Evolutionary conservation across 2,888 invertebrate genomes (phyloP), one percentile per base, ranked within the genome.

Genomic region (Tyria jacobaeae): DNA sequence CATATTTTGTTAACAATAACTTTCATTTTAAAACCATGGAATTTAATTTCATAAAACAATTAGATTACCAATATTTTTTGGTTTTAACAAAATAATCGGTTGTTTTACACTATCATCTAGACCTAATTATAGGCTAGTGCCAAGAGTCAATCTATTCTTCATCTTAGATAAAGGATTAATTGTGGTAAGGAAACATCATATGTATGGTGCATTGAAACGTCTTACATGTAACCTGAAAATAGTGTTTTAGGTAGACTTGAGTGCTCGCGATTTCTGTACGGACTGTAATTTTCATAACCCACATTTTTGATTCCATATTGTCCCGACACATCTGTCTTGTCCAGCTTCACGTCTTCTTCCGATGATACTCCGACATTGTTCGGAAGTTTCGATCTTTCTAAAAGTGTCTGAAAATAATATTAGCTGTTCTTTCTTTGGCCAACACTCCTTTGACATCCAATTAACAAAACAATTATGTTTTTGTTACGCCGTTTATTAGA

Each of bases 351-450:
- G 39, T 12, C 54, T 27, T 17, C n/a, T 12, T 55, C 44, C 21
- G 17, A 21, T 14, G 27, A 12, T 12, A n/a, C 17, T 54, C 41
- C 12, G 12, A 14, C 25, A 27, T 31, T 54, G 12, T 10, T 27
- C 17, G 21, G 24, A 1, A 79, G n/a, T 71, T 81, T 82, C 49
- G 78, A 47, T 56, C 66, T 70, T 65, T 87, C 86, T 83, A 80
- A 51, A 80, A 65, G 51, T 83, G 85, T 88, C 89, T 89, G 86
- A 64, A 85, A 85, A 64, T 60, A 74, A 73, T 62, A 75, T 84
- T 73, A 84, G 78, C 75, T 73, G 65, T 75, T 84, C 75, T 76
- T 87, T 82, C 86, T 82, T 74, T 68, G 71, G 55, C 62, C 54
- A 44, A 57, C 34, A 55, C 49, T 61, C 64, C 55, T 56, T 57